Evolutionary conservation across 2,888 invertebrate species (phyloP).

Genomic region (Thyatira batis): DNA sequence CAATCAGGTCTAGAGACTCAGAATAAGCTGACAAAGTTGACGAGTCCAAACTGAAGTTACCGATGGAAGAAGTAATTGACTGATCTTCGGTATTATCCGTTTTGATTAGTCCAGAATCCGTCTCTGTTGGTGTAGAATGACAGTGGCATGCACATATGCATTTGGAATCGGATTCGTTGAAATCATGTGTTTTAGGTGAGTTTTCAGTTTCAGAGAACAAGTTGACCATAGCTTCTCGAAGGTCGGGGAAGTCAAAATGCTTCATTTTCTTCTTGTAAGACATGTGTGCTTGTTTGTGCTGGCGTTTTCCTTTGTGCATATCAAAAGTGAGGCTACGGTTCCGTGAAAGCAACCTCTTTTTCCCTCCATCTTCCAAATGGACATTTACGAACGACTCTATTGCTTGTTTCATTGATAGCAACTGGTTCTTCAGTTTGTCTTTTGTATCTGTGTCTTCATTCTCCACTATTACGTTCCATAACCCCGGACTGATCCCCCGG

Average conservation of each 20-base stretch:
- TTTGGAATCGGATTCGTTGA: slow-evolving; percentile 18
- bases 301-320: slow-evolving; percentile 35
- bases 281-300: slow-evolving; percentile 37
- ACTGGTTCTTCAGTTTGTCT: slow-evolving; percentile 54
- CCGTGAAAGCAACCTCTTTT: slow-evolving; percentile 15
- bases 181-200: slow-evolving; percentile 17
- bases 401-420: slow-evolving; percentile 52
- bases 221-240: slow-evolving; percentile 62
- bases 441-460: slow-evolving; percentile 59
- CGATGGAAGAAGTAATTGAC: slow-evolving; percentile 70
- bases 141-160: slow-evolving; percentile 58
- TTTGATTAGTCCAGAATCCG: slow-evolving; percentile 57
- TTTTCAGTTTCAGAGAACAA: slow-evolving; percentile 49
- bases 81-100: slow-evolving; percentile 47
- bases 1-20: slow-evolving; percentile 64
- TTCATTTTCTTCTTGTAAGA: slow-evolving; percentile 63
- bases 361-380: slow-evolving; percentile 40
- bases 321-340: slow-evolving; percentile 34
- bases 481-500: slow-evolving; percentile 46
- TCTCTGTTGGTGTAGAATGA: slow-evolving; percentile 31
- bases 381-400: slow-evolving; percentile 56
- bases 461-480: slow-evolving; percentile 67
- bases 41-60: slow-evolving; percentile 67
- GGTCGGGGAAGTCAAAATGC: slow-evolving; percentile 68
- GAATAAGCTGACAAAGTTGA: slow-evolving; percentile 70